Percentiles rank a stretch among this genome's conserved stretches.
Conservation (phyloP, 2,113 vertebrate genomes). For the Pycnonotus jocosus region DNA sequence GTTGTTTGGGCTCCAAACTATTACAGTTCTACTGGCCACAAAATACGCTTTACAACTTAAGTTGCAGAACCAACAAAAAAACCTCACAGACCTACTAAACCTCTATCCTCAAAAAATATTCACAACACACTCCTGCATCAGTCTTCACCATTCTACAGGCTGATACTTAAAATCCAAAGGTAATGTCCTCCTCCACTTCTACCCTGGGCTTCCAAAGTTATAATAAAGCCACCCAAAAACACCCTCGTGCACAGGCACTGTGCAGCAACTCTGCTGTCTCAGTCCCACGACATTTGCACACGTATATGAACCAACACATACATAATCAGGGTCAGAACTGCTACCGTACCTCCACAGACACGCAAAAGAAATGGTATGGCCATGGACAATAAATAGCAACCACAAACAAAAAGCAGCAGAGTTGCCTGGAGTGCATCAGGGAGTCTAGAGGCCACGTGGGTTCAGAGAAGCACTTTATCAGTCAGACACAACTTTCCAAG, state of each 20-base stretch:
- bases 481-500: not conserved
- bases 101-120: not conserved
- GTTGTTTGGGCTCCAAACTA: not conserved
- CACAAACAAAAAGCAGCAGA: not conserved
- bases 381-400: not conserved
- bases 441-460: not conserved
- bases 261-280: not conserved
- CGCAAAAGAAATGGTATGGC: not conserved
- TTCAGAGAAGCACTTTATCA: not conserved
- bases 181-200: not conserved
- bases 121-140: not conserved
- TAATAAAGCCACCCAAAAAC: not conserved
- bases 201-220: not conserved
- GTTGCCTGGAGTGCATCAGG: not conserved
- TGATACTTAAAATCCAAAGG: not conserved
- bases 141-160: not conserved
- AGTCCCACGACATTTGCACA: not conserved
- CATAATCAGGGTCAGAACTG: not conserved
- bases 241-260: rapidly evolving
- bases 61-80: not conserved
- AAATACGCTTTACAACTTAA: not conserved
- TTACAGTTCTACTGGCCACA: not conserved
- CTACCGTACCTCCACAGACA: not conserved
- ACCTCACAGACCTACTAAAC: not conserved
- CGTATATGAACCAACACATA: not conserved